A percentile compares a stretch with the other conserved stretches of the same genome.
Evolutionary conservation across 1,140 invertebrate genomes (phyloP).

Genomic region (Hetaerina americana): DNA sequence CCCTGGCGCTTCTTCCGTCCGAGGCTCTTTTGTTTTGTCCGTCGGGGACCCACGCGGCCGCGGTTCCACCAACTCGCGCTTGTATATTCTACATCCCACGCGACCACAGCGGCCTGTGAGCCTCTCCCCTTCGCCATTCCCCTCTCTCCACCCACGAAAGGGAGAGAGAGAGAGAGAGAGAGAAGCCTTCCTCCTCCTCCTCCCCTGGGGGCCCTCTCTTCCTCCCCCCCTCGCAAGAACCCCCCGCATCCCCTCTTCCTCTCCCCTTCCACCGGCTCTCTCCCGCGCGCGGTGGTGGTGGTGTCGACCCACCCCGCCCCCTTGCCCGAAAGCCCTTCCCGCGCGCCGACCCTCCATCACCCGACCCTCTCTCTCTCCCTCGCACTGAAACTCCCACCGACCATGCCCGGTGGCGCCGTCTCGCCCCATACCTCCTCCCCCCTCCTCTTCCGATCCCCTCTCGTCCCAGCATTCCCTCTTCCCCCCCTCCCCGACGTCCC

Average conservation of each 20-base stretch:
- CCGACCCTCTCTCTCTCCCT: no score
- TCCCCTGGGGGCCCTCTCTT: not conserved
- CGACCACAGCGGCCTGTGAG: not conserved
- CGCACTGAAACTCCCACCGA: not conserved
- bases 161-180: no score
- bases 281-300: no score
- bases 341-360: not conserved
- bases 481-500: not conserved
- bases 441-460: not conserved
- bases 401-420: not conserved
- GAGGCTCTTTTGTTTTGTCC: not conserved
- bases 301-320: no score
- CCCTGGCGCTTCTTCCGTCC: not conserved
- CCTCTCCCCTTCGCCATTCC: no score
- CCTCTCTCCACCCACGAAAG: not conserved
- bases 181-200: no score
- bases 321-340: no score
- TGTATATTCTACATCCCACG: not conserved
- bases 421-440: not conserved
- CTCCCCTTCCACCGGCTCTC: not conserved
- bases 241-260: not conserved
- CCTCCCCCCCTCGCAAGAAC: not conserved
- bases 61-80: not conserved
- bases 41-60: not conserved
- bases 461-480: not conserved